These are phyloP conservation scores for Okamejei kenojei DNA, from an alignment of 2,797 vertebrate genomes.

Conservation along the genomic window DNA sequence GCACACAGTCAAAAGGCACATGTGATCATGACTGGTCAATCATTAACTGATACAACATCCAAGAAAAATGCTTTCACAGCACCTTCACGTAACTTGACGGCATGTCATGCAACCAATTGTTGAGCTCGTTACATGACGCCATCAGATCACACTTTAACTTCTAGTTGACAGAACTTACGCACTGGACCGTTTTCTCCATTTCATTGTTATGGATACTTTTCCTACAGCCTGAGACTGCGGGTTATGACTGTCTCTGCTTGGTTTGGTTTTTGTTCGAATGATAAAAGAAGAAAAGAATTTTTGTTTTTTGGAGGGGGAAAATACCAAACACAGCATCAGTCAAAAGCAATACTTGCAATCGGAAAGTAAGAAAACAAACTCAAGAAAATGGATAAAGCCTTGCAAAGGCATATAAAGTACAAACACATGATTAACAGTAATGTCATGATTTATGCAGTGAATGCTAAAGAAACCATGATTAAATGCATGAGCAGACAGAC, in stretches of 20 bases:
- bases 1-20: conserved; percentile 71
- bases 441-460: conserved; percentile 53
- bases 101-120: conserved; percentile 74
- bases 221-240: conserved; percentile 71
- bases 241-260: conserved; percentile 72
- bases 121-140: conserved; percentile 73
- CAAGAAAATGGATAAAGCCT: conserved; percentile 52
- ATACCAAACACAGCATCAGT: conserved; percentile 60
- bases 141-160: conserved; percentile 75
- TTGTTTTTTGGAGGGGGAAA: conserved; percentile 50
- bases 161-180: conserved; percentile 73
- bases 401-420: conserved; percentile 53
- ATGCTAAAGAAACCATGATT: conserved; percentile 56
- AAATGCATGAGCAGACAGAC: conserved; percentile 52
- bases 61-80: conserved; percentile 74
- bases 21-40: conserved; percentile 75
- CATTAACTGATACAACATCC: conserved; percentile 73
- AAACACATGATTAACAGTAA: conserved; percentile 58
- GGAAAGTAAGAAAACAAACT: conserved; percentile 41
- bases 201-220: conserved; percentile 76
- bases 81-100: conserved; percentile 73
- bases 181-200: conserved; percentile 70
- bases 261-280: conserved; percentile 75
- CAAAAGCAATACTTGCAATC: conserved; percentile 45
- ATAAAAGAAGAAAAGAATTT: conserved; percentile 75